These are phyloP conservation scores for Prolemur simus DNA, from an alignment of 2,113 vertebrate genomes.

Conservation along the genomic window DNA sequence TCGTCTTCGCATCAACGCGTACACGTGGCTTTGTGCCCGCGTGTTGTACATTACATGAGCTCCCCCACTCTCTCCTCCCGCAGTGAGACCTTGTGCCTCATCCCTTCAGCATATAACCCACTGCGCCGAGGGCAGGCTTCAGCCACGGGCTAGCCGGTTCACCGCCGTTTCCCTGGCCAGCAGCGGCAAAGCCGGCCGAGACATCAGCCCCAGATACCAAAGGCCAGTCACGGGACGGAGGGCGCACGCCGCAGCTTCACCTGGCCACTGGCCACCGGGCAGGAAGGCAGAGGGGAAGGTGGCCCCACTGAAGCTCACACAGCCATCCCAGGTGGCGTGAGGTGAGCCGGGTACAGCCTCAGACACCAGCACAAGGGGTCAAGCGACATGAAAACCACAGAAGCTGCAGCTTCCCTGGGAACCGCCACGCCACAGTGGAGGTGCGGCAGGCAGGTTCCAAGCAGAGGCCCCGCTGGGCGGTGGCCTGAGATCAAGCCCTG, in stretches of 20 bases:
- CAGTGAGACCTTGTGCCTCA: neutral
- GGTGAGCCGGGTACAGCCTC: neutral
- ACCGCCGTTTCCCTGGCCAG: neutral
- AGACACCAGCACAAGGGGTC: neutral
- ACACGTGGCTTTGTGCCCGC: no score
- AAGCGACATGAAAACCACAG: neutral
- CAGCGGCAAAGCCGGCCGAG: neutral
- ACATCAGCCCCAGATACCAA: neutral
- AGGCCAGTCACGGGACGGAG: neutral
- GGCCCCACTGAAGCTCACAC: neutral
- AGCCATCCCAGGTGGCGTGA: neutral
- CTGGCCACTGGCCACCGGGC: neutral
- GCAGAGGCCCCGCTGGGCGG: neutral
- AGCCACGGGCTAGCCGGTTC: no score
- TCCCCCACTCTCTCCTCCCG: neutral
- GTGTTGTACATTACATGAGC: no score
- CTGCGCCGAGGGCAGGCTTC: neutral
- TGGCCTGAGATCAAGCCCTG: neutral
- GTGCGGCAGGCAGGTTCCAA: neutral
- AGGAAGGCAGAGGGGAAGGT: neutral
- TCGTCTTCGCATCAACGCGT: neutral
- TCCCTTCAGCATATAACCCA: neutral
- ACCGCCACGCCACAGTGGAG: neutral
- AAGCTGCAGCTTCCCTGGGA: neutral
- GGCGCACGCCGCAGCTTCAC: neutral